A percentile compares a stretch with the other conserved stretches of the same genome.
These are phyloP conservation scores for Scotopteryx bipunctaria DNA, from an alignment of 2,888 invertebrate genomes.

Conservation along the genomic window DNA sequence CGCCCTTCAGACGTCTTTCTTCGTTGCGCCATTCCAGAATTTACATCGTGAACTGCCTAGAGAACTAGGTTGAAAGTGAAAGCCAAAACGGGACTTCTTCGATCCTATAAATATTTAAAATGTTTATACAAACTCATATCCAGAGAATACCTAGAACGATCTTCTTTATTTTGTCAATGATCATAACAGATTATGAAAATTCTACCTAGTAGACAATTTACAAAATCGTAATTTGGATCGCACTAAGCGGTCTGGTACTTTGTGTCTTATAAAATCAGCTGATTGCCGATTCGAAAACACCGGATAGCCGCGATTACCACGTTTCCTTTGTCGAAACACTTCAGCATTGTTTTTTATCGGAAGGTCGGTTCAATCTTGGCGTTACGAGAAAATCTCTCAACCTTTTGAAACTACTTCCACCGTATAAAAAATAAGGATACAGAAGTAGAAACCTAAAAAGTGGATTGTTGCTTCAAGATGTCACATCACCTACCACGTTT, in stretches of 20 bases:
- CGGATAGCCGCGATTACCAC: conserved; percentile 54
- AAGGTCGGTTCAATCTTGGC: conserved; percentile 3
- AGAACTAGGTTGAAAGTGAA: conserved; percentile 16
- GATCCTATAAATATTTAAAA: conserved; percentile 1
- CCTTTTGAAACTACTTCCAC: background rate
- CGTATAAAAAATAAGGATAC: background rate
- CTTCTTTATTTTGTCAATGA: too few species aligned
- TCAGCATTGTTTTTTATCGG: conserved; percentile 48
- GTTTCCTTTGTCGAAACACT: conserved; percentile 48
- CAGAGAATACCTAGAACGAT: too few species aligned
- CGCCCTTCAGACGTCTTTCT: conserved; percentile 4
- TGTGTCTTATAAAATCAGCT: conserved; percentile 27
- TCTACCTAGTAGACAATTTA: background rate
- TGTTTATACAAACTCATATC: background rate
- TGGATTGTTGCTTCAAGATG: too few species aligned
- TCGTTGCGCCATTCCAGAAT: conserved; percentile 7
- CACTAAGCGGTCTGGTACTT: too few species aligned
- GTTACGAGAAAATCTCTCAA: conserved; percentile 1
- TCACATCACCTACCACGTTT: too few species aligned
- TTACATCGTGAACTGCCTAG: background rate
- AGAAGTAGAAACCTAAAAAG: too few species aligned
- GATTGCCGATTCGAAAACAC: conserved; percentile 54
- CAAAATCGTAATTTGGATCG: too few species aligned
- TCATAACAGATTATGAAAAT: too few species aligned
- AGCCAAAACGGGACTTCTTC: conserved; percentile 7